Evolutionary conservation across 1,140 invertebrate genomes (phyloP), one percentile per base, ranked within the genome.

Genomic region (Diplogasteroides magnus): DNA sequence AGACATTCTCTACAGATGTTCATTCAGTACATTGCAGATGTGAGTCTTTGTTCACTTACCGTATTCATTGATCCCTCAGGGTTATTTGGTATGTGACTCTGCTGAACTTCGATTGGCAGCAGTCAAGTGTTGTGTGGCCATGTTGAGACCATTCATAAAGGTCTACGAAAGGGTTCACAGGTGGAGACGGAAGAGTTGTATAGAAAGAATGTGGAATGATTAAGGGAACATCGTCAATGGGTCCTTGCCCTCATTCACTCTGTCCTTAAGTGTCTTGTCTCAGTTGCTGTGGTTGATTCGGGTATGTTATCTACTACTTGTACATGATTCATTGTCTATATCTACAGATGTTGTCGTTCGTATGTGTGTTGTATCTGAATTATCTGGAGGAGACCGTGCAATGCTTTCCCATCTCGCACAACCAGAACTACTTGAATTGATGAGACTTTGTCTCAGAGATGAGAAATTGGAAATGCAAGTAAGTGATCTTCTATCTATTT

Each of bases 391-490:
- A 80, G 89, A 91, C 69, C 90, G 89, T 13, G 57, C 14, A 60
- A 98, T 98, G 85, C 93, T 98, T 79, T 88, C 88, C 25, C 91
- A 98, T 83, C 84, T 99, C 56, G 94, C 95, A 0, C 94, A 98
- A 85, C 91, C 94, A 1, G 93, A 98, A 83, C 97, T 94, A 74
- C 85, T 99, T 0, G 91, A 90, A 74, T 90, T 91, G 0, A 85
- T 98, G 6, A 97, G 98, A 78, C 90, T 97, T 28, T 92, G 93
- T 0, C 88, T 98, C 83, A 93, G 98, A 84, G 97, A 99, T 83
- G 95, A 98, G 84, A 90, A 94, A 71, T 94, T 97, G 82, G 93
- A 97, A 85, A 97, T 99, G 66, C 86, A 96, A 59, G 94, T 98
- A 84, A 48, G 37, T 11, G 84, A n/a, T n/a, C n/a, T n/a, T n/a